These are phyloP conservation scores for Apostichopus parvimensis DNA, from an alignment of 35 echinoderm and acorn worm genomes.

Conservation along the genomic window DNA sequence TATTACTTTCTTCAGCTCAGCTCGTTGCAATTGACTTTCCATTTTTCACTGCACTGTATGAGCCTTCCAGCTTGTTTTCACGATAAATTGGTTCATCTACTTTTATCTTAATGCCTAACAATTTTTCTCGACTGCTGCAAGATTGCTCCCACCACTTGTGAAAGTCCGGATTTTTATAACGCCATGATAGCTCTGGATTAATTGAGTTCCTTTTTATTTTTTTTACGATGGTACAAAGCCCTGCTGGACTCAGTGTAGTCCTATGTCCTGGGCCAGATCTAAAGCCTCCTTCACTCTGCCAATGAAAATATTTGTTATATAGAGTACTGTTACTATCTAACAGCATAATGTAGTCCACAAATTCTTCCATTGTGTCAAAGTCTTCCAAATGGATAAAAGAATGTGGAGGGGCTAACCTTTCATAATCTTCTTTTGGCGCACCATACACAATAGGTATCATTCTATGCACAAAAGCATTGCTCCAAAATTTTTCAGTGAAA, in stretches of 20 bases:
- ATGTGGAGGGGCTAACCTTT: slow-evolving; percentile 40
- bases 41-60: background rate
- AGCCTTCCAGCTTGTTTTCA: slow-evolving; percentile 30
- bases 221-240: slow-evolving; percentile 46
- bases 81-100: slow-evolving; percentile 28
- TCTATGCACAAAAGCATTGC: slow-evolving; percentile 29
- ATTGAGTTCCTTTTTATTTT: background rate
- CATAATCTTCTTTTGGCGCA: slow-evolving; percentile 53
- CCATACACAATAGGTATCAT: slow-evolving; percentile 63
- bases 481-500: slow-evolving; percentile 63
- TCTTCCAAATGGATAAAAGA: slow-evolving; percentile 60
- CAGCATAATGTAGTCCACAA: slow-evolving; percentile 52
- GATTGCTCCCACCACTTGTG: slow-evolving; percentile 51
- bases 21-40: background rate
- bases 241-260: slow-evolving; percentile 25
- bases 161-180: slow-evolving; percentile 59
- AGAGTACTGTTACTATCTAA: slow-evolving; percentile 44
- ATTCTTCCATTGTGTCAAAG: slow-evolving; percentile 56
- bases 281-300: slow-evolving; percentile 23
- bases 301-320: slow-evolving; percentile 56
- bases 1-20: background rate
- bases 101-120: slow-evolving; percentile 35
- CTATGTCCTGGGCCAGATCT: slow-evolving; percentile 45
- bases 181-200: slow-evolving; percentile 47
- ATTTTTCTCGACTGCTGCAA: slow-evolving; percentile 20